Base-by-base conservation (phyloP, 2,888 invertebrate species). In the Microctonus aethiopoides region DNA sequence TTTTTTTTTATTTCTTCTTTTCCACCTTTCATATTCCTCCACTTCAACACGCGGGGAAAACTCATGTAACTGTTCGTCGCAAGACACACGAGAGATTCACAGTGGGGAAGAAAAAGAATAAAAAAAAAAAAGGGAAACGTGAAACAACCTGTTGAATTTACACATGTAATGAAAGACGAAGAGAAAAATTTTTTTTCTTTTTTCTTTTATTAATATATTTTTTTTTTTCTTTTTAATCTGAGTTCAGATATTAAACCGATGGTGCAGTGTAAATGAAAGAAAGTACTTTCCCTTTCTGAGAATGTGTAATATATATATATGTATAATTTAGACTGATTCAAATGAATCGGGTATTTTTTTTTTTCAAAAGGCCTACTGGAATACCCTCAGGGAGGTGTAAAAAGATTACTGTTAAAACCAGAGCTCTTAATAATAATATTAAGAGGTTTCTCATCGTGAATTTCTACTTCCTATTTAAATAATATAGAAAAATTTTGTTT, bases 101-200 rank as follows among this genome's bases (percentile, higher is more conserved):
- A 46, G 7, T 46, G 16, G 16, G 46, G 46, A 16, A 46, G 46
- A 34, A 20, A 36, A 36, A 36, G 20, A 39, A n/a, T 26, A 20
- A 10, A 52, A 46, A n/a, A 46, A 16, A 46, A 34, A 34, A 20
- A 22, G 20, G 52, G 41, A 61, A 60, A 39, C 16, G 36, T 59
- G 41, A 39, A 41, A 52, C 69, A 65, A 70, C 69, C 69, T 70
- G 69, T 70, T 70, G 63, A 22, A 20, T 22, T 63, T 51, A 46
- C 46, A 39, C 29, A 46, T 39, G n/a, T 51, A 63, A 51, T 29
- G n/a, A 11, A 10, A 46, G 62, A 16, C n/a, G n/a, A n/a, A 24
- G n/a, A 29, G 24, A 26, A 29, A 34, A 52, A 52, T 22, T 3
- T n/a, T 22, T 3, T n/a, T 2, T 16, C 16, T 16, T 46, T 1